phyloP scores from a whole-genome alignment of 2,888 invertebrate genomes.

The Hyalella azteca region DNA sequence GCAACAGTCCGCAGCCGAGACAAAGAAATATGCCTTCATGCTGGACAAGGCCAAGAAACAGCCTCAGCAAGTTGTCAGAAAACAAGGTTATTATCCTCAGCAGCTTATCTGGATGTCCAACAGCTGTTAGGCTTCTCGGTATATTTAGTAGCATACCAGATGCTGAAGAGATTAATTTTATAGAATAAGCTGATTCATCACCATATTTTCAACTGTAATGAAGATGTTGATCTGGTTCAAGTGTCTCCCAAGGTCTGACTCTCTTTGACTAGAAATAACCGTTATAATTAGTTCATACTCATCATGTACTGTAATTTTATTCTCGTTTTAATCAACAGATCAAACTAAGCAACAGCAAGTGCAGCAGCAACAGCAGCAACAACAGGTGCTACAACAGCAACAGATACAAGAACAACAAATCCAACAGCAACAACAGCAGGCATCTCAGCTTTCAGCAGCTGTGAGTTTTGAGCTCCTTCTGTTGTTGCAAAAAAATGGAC shows the following conservation, averaged over 20 bases:
- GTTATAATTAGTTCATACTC: too few species aligned
- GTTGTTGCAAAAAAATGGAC: too few species aligned
- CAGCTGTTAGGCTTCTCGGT: background rate
- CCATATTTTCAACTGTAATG: too few species aligned
- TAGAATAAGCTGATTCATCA: too few species aligned
- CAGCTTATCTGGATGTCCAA: too few species aligned
- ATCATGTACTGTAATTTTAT: too few species aligned
- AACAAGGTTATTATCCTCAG: background rate
- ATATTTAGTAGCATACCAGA: too few species aligned
- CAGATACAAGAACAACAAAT: conserved; percentile 37
- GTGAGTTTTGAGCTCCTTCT: background rate
- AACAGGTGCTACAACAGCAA: conserved; percentile 46
- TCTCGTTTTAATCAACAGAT: background rate
- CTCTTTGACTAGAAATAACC: too few species aligned
- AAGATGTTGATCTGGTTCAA: too few species aligned
- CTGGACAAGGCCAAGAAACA: conserved; percentile 52
- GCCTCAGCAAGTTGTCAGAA: conserved; percentile 42
- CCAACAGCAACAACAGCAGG: conserved; percentile 34
- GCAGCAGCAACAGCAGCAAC: conserved; percentile 48
- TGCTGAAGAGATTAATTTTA: too few species aligned
- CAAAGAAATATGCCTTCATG: conserved; percentile 57
- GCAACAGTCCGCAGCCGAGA: conserved; percentile 47
- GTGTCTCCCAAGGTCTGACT: too few species aligned
- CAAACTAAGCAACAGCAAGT: conserved; percentile 42
- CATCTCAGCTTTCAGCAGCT: background rate